Percentiles rank a stretch among this genome's conserved stretches.
phyloP scores from a whole-genome alignment of 2,797 vertebrate genomes.

The Carapus acus region DNA sequence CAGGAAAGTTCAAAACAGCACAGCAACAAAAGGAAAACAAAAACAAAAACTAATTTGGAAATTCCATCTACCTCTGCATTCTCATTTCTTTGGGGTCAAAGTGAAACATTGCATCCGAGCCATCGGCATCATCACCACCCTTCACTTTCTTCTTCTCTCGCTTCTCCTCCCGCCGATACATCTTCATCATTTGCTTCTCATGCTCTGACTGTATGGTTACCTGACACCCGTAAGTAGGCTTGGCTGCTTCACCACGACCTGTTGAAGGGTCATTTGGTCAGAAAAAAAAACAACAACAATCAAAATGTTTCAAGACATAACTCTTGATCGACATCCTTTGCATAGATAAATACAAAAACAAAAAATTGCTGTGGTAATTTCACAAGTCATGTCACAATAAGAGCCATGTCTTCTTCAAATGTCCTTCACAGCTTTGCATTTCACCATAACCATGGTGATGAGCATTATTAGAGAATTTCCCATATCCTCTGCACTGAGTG shows the following conservation, averaged over 20 bases:
- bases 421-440: too few species aligned
- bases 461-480: too few species aligned
- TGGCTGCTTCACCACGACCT: slow-evolving; percentile 72
- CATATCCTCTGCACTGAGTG: too few species aligned
- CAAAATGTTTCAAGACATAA: neutral
- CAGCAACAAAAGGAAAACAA: slow-evolving; percentile 10
- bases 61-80: slow-evolving; percentile 78
- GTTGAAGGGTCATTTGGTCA: slow-evolving; percentile 75
- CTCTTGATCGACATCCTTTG: neutral
- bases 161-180: slow-evolving; percentile 89
- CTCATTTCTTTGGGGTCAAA: slow-evolving; percentile 93
- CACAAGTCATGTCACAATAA: too few species aligned
- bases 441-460: too few species aligned
- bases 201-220: slow-evolving; percentile 96
- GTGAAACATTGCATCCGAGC: slow-evolving; percentile 68
- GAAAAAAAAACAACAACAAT: slow-evolving; percentile 14
- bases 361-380: too few species aligned
- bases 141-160: slow-evolving; percentile 83
- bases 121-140: slow-evolving; percentile 81
- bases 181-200: slow-evolving; percentile 90
- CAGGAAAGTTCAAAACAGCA: slow-evolving; percentile 12
- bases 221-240: slow-evolving; percentile 87
- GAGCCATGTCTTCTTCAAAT: too few species aligned
- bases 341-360: too few species aligned
- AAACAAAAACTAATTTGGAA: neutral